Base-by-base conservation (phyloP, 1,140 invertebrate genomes). In the Ceratosolen fusciceps region DNA sequence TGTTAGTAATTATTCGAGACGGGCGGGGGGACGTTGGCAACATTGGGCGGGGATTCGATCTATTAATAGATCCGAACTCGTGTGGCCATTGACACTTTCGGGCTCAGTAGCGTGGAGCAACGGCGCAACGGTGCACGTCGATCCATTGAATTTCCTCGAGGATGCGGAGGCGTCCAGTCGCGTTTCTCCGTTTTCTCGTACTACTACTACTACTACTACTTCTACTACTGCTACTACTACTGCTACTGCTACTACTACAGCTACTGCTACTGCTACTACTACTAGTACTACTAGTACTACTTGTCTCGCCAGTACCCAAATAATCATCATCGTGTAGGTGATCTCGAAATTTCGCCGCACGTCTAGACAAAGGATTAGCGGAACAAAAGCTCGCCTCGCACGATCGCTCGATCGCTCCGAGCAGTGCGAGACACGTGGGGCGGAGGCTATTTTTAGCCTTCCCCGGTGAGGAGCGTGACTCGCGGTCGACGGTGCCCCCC, bases 1-100 rank as follows among this genome's bases (percentile, higher is more conserved):
- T 54, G 29, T 70, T n/a, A 26, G 34, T 70, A 37, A 70, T 70
- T 70, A 70, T 39, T n/a, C n/a, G n/a, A n/a, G n/a, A n/a, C n/a
- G n/a, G n/a, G n/a, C n/a, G n/a, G n/a, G n/a, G n/a, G n/a, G n/a
- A n/a, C n/a, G n/a, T n/a, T n/a, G n/a, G n/a, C n/a, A n/a, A n/a
- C n/a, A n/a, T n/a, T n/a, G n/a, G n/a, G n/a, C 74, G 37, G 24
- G 21, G 60, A 65, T 75, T 62, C 49, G 34, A 34, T 12, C 73
- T 75, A 80, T 74, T 74, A 80, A 75, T 80, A 75, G 72, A 74
- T 12, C 19, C 47, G 77, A 65, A 75, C 62, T 74, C 49, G 73
- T 52, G 49, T 39, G 31, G n/a, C 60, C 56, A 74, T 74, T 67
- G 49, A 73, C 47, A 73, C 34, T 73, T 79, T 79, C 39, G 39